A percentile compares a stretch with the other conserved stretches of the same genome.
phyloP scores from a whole-genome alignment of 2,888 invertebrate genomes.

The Drosophila kokeensis region DNA sequence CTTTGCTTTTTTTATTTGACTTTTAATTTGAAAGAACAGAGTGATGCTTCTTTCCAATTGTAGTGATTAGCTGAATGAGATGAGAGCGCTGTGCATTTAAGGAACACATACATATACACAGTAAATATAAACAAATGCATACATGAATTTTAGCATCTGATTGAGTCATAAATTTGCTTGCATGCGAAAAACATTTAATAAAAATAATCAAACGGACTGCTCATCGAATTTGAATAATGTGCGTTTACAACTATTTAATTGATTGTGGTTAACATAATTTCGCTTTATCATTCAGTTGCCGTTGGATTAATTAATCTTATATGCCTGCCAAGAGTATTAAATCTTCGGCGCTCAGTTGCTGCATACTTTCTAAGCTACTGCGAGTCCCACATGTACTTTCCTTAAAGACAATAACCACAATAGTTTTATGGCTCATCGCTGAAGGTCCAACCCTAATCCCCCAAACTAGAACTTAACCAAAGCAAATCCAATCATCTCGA shows the following conservation, averaged over 20 bases:
- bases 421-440: constrained; percentile 71
- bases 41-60: neutral
- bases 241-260: neutral
- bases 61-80: constrained; percentile 2
- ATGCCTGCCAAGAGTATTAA: constrained; percentile 14
- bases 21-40: constrained; percentile 5
- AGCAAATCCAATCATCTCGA: constrained; percentile 59
- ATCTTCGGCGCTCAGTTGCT: neutral
- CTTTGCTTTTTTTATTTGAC: constrained; percentile 28
- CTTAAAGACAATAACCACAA: constrained; percentile 53
- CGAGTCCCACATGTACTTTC: constrained; percentile 45
- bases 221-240: constrained; percentile 1
- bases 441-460: constrained; percentile 32
- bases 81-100: too few species aligned
- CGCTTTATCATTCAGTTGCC: constrained; percentile 12
- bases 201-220: neutral
- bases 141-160: neutral
- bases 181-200: neutral
- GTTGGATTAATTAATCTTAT: constrained; percentile 4
- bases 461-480: constrained; percentile 9
- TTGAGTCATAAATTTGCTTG: neutral
- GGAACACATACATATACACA: neutral
- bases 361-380: constrained; percentile 4
- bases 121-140: neutral
- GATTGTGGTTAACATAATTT: constrained; percentile 1